Evolutionary conservation across 2,888 invertebrate genomes (phyloP).

Genomic region (Apamea monoglypha): DNA sequence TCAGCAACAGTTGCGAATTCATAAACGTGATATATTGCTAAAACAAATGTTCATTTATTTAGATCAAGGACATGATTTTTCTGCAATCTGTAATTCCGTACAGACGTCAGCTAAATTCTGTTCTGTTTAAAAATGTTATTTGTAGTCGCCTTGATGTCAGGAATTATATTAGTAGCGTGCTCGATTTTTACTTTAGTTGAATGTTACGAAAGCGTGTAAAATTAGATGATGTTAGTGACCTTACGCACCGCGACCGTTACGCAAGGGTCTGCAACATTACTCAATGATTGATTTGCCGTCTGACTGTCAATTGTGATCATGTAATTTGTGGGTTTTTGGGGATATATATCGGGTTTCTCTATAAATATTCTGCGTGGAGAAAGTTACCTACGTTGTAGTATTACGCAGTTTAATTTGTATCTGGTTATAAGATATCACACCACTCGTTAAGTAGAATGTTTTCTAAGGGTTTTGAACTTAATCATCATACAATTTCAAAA

Average conservation of each 20-base stretch:
- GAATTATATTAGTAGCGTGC: slow-evolving; percentile 70
- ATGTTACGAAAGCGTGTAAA: slow-evolving; percentile 86
- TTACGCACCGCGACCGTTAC: slow-evolving; percentile 84
- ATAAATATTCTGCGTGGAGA: slow-evolving; percentile 26
- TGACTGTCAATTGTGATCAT: slow-evolving; percentile 58
- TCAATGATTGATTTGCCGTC: slow-evolving; percentile 59
- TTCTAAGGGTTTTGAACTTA: neutral
- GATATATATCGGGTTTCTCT: slow-evolving; percentile 29
- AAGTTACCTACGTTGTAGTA: slow-evolving; percentile 17
- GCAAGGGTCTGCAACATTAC: slow-evolving; percentile 72
- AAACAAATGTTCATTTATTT: slow-evolving; percentile 61
- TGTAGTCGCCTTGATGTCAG: slow-evolving; percentile 68
- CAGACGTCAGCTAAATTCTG: slow-evolving; percentile 55
- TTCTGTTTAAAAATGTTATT: slow-evolving; percentile 57
- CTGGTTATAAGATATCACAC: neutral
- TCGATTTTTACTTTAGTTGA: slow-evolving; percentile 76
- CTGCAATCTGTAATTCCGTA: slow-evolving; percentile 62
- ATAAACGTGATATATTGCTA: slow-evolving; percentile 59
- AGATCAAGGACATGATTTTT: slow-evolving; percentile 67
- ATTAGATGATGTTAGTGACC: slow-evolving; percentile 86
- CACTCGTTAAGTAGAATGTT: neutral
- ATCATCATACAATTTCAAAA: neutral
- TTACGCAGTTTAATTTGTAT: slow-evolving; percentile 10
- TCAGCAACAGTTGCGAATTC: slow-evolving; percentile 59
- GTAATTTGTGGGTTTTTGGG: slow-evolving; percentile 52